Evolutionary conservation across 1,140 invertebrate genomes (phyloP), one percentile per base, ranked within the genome.

Genomic region (Drosophila tristis): DNA sequence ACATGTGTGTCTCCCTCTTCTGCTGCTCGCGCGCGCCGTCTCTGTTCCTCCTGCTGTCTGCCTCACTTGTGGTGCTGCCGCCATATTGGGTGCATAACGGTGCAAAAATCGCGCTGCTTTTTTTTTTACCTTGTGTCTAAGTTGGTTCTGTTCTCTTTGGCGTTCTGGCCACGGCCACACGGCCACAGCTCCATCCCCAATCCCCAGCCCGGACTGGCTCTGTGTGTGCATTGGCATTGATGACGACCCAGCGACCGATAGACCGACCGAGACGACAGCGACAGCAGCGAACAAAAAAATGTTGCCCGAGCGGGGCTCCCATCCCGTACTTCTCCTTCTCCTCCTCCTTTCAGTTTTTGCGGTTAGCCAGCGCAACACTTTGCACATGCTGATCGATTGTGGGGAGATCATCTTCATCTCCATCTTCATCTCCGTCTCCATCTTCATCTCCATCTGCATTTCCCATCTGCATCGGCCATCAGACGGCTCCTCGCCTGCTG

Each of bases 11-110:
- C 35, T 39, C 35, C 35, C 71, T 48, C 67, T 20, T 47, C 29
- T 42, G 25, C 48, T 29, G 59, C n/a, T n/a, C n/a, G n/a, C n/a
- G n/a, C n/a, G n/a, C n/a, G 13, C 49, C 57, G 43, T 4, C 50
- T 57, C 56, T 48, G 44, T 44, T 29, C n/a, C 57, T 45, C 48
- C 16, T 26, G n/a, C 23, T 54, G 3, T 51, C 50, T 25, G 7
- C 35, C 54, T 31, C 51, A 15, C 53, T 50, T 47, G 65, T 50
- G 65, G 62, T 68, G 43, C 43, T 78, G 66, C 72, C 80, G 85
- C 84, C 84, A 89, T 89, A 89, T 89, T 89, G 84, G 84, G 84
- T 86, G 76, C 80, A 89, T 89, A 89, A 89, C 84, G 84, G 84
- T 89, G 84, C 84, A 76, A 89, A 82, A 89, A 89, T 89, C 84